Percentiles rank a stretch among this genome's conserved stretches.
phyloP scores from a whole-genome alignment of 2,113 vertebrate species.

The Actenoides hombroni region DNA sequence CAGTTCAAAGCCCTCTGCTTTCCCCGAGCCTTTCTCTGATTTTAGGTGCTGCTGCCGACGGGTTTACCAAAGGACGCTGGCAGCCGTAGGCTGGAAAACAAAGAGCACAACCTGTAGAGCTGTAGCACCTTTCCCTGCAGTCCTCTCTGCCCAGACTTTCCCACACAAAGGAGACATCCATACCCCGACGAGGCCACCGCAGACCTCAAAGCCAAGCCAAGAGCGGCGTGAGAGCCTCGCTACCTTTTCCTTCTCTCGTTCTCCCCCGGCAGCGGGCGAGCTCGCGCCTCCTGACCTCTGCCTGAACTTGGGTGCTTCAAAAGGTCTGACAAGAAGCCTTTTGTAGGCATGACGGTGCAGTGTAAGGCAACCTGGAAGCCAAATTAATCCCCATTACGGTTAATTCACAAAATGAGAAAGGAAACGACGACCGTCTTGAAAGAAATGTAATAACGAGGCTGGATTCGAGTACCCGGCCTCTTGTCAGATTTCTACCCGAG shows the following conservation, averaged over 20 bases:
- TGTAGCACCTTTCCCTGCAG: neutral
- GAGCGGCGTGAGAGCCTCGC: neutral
- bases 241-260: neutral
- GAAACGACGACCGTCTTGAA: conserved; percentile 45
- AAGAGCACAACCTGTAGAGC: neutral
- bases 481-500: neutral
- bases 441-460: conserved; percentile 37
- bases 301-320: conserved; percentile 49
- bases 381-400: conserved; percentile 63
- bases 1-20: neutral
- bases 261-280: neutral
- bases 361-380: conserved; percentile 32
- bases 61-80: neutral
- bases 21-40: neutral
- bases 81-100: neutral
- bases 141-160: neutral
- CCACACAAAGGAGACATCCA: neutral
- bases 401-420: conserved; percentile 55
- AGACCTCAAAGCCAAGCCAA: neutral
- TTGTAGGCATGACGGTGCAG: conserved; percentile 5
- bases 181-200: neutral
- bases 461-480: neutral
- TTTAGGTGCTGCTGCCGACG: neutral
- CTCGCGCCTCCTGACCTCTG: conserved; percentile 31
- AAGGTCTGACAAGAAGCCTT: conserved; percentile 41